These are phyloP conservation scores for Mesochorus sp. DNA, from an alignment of 2,888 invertebrate genomes.

Conservation along the genomic window DNA sequence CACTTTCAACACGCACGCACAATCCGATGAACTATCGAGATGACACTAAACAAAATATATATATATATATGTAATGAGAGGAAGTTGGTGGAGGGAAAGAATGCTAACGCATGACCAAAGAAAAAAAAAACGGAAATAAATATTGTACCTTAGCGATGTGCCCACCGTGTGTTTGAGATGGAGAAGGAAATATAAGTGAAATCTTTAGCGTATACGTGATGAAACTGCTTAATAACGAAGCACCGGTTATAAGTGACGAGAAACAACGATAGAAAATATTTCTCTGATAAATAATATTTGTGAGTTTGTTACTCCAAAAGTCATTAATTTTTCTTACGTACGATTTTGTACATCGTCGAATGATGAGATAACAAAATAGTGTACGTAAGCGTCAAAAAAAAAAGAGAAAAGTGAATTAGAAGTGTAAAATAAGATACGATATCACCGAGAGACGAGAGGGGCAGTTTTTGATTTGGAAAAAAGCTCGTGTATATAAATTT, in stretches of 20 bases:
- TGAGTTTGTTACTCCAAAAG: conserved; percentile 10
- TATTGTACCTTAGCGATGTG: no score
- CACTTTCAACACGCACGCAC: no score
- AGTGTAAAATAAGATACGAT: conserved; percentile 15
- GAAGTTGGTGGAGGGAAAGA: background rate
- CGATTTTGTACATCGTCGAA: no score
- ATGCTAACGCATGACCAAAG: no score
- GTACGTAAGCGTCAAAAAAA: background rate
- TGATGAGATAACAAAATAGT: no score
- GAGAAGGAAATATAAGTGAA: conserved; percentile 35
- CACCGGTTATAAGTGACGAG: conserved; percentile 45
- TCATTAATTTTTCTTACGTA: conserved; percentile 27
- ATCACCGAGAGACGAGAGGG: no score
- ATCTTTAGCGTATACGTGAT: conserved; percentile 16
- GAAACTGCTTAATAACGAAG: conserved; percentile 42
- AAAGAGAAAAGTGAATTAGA: conserved; percentile 7
- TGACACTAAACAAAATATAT: conserved; percentile 37
- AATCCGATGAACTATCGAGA: conserved; percentile 34
- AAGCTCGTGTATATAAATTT: conserved; percentile 59
- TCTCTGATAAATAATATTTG: conserved; percentile 17
- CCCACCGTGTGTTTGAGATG: conserved; percentile 15
- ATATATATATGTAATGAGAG: background rate
- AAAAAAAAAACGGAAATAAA: conserved; percentile 1
- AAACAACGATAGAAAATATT: no score
- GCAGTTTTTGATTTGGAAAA: background rate